phyloP scores from a whole-genome alignment of 1,140 invertebrate genomes.

The Adoxophyes honmai region DNA sequence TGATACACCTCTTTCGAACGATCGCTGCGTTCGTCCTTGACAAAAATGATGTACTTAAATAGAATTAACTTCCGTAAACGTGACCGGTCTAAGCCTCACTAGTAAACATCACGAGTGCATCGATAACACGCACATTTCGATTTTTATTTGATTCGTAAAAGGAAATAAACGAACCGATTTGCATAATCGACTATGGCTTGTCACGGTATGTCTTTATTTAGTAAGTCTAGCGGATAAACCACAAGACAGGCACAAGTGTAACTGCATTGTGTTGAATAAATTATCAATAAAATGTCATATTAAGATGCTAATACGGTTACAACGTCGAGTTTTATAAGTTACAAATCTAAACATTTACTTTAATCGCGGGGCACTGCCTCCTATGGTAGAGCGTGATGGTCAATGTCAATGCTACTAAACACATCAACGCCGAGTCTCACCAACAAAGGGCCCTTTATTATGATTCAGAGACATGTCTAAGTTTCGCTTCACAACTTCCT shows the following conservation, averaged over 20 bases:
- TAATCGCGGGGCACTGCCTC: conserved; percentile 33
- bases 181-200: conserved; percentile 47
- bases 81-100: conserved; percentile 25
- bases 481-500: conserved; percentile 29
- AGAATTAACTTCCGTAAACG: conserved; percentile 34
- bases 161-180: conserved; percentile 56
- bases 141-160: conserved; percentile 48
- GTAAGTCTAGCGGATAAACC: conserved; percentile 40
- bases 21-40: conserved; percentile 26
- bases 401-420: conserved; percentile 48
- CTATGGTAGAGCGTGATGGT: conserved; percentile 32
- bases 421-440: conserved; percentile 17
- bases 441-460: conserved; percentile 40
- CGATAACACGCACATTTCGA: conserved; percentile 21
- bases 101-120: conserved; percentile 32
- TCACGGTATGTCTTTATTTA: conserved; percentile 53
- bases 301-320: conserved; percentile 35
- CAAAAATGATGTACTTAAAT: conserved; percentile 35
- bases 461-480: conserved; percentile 40
- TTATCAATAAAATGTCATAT: conserved; percentile 53
- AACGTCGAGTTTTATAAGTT: conserved; percentile 21
- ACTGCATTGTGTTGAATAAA: conserved; percentile 42
- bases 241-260: conserved; percentile 26
- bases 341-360: conserved; percentile 31
- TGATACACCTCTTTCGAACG: conserved; percentile 17